Evolutionary conservation across 2,113 vertebrate species (phyloP).

Genomic region (Onychostoma macrolepis): DNA sequence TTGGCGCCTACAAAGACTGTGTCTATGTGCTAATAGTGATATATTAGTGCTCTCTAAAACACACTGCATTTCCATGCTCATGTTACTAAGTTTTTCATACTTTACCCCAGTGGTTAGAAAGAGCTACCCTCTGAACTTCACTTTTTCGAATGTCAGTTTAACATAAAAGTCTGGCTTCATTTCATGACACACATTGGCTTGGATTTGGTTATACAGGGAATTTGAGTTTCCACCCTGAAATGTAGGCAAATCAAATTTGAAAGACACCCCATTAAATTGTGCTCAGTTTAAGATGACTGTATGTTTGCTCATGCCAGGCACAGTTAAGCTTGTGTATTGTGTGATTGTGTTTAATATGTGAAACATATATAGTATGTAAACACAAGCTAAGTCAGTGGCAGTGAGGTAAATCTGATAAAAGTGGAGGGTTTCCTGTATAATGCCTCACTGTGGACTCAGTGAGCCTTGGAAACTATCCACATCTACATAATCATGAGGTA

Average conservation of each 20-base stretch:
- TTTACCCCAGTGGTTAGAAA: slow-evolving; percentile 20
- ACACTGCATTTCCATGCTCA: slow-evolving; percentile 31
- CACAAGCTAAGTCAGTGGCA: slow-evolving; percentile 39
- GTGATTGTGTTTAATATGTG: slow-evolving; percentile 46
- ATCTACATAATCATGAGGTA: slow-evolving; percentile 23
- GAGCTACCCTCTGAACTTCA: slow-evolving; percentile 26
- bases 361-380: slow-evolving; percentile 46
- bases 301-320: slow-evolving; percentile 30
- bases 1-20: slow-evolving; percentile 23
- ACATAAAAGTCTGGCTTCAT: slow-evolving; percentile 33
- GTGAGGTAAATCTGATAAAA: slow-evolving; percentile 29
- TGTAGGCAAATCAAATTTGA: slow-evolving; percentile 35
- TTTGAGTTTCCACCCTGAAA: slow-evolving; percentile 28
- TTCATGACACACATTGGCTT: slow-evolving; percentile 21
- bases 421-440: slow-evolving; percentile 47
- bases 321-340: slow-evolving; percentile 33
- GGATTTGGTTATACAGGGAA: slow-evolving; percentile 11
- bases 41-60: slow-evolving; percentile 44
- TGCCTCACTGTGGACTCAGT: slow-evolving; percentile 35
- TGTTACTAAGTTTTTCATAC: slow-evolving; percentile 38
- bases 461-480: slow-evolving; percentile 41
- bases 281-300: slow-evolving; percentile 33
- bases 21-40: slow-evolving; percentile 55
- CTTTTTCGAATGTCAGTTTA: slow-evolving; percentile 10
- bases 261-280: slow-evolving; percentile 29